Evolutionary conservation across 2,113 vertebrate genomes (phyloP).

Genomic region (Daboia siamensis): DNA sequence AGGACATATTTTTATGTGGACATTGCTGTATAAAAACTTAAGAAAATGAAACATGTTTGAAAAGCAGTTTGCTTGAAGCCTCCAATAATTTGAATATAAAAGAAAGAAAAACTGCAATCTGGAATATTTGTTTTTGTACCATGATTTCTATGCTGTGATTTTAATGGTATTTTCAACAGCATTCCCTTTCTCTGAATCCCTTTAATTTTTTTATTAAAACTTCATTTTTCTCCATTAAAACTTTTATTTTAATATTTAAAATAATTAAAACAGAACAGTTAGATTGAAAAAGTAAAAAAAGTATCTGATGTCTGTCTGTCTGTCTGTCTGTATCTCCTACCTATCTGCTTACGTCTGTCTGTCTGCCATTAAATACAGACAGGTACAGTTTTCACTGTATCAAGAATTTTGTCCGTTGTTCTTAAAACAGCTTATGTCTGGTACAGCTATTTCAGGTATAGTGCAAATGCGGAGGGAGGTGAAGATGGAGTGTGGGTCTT

Average conservation of each 20-base stretch:
- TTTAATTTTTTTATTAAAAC: not conserved
- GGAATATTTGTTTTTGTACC: not conserved
- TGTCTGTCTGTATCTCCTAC: too few relatives aligned
- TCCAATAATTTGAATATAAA: not conserved
- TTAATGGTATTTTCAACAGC: not conserved
- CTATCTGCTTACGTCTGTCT: too few relatives aligned
- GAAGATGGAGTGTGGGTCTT: not conserved
- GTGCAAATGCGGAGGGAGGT: not conserved
- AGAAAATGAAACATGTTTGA: not conserved
- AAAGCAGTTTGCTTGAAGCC: not conserved
- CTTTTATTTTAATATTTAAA: not conserved
- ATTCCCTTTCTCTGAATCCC: not conserved
- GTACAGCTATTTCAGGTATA: not conserved
- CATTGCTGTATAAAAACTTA: not conserved
- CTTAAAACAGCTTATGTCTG: not conserved
- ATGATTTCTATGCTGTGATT: not conserved
- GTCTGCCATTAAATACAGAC: not conserved
- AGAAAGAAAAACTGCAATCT: not conserved
- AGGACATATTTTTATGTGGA: not conserved
- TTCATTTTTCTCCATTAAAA: not conserved
- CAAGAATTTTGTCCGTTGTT: not conserved
- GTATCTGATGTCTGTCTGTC: too few relatives aligned
- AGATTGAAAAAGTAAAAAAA: not conserved
- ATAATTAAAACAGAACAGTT: not conserved
- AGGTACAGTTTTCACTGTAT: not conserved